These are phyloP conservation scores for Ariolimax columbianus DNA, from an alignment of 2,888 invertebrate genomes.

Conservation along the genomic window DNA sequence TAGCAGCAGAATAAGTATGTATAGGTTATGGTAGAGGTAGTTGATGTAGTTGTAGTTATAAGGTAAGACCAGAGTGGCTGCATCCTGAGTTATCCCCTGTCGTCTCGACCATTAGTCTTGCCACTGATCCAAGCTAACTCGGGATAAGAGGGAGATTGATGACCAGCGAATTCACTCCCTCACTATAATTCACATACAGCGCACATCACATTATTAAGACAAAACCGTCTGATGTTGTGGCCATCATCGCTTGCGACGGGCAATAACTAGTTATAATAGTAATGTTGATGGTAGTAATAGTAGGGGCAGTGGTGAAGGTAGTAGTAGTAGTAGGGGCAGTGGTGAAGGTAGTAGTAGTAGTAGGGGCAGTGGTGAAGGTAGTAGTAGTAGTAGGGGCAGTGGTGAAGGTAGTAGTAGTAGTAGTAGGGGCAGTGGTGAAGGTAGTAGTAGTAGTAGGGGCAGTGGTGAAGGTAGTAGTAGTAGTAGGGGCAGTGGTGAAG, in stretches of 20 bases:
- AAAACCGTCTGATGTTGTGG: no score
- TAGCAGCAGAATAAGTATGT: background rate
- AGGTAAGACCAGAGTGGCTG: background rate
- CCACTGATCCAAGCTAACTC: no score
- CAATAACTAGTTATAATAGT: background rate
- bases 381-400: constrained; percentile 32
- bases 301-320: constrained; percentile 19
- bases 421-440: constrained; percentile 33
- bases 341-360: constrained; percentile 31
- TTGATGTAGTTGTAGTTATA: constrained; percentile 32
- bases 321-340: constrained; percentile 32
- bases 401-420: constrained; percentile 30
- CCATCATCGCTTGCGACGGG: no score
- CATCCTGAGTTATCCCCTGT: no score
- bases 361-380: constrained; percentile 32
- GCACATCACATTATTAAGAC: no score
- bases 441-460: constrained; percentile 20
- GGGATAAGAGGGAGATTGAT: no score
- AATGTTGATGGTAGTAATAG: background rate
- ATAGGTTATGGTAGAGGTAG: constrained; percentile 3
- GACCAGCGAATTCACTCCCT: no score
- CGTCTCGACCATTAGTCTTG: no score
- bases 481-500: constrained; percentile 25
- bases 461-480: background rate
- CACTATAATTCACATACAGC: no score